Evolutionary conservation across 2,888 invertebrate species (phyloP), one percentile per base, ranked within the genome.

Genomic region (Panopea generosa): DNA sequence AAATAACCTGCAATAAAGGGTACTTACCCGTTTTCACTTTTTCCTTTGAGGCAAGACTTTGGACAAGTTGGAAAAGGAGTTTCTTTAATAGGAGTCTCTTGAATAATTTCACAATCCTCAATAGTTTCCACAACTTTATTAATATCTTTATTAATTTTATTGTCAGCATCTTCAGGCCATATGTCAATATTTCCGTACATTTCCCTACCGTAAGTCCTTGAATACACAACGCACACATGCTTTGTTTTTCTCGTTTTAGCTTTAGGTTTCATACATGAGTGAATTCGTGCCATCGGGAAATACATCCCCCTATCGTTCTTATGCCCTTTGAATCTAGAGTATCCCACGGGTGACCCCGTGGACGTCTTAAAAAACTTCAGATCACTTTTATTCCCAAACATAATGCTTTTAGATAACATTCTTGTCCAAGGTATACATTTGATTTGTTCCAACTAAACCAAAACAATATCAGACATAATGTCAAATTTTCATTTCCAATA

Each of bases 121-220:
- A 7, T 33, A 33, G 11, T 33, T 33, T 4, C 11, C 33, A 33
- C 33, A 33, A 4, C 4, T 33, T 33, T 4, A 33, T 7, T 11
- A 33, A 7, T 33, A 4, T 33, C 33, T 11, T 11, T 33, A 7
- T 29, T 40, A 26, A 52, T 38, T 26, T 22, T 52, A 0, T 29
- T 40, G 38, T 38, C 9, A 27, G 33, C 57, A 2, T 76, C 75
- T 26, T 76, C 71, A 11, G 77, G 77, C 77, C 77, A 77, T 9
- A 77, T 77, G 55, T 77, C 77, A 29, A 72, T 72, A 38, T 72
- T 77, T 24, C 59, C 60, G 24, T 68, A 77, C 49, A 77, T 59
- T 55, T 77, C 77, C 16, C 71, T 62, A 1, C 77, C 77, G 24
- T 77, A 77, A 4, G 63, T 68, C 22, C 61, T 62, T 3, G 77